Base-by-base conservation (phyloP, 2,797 vertebrate genomes). In the Okamejei kenojei region DNA sequence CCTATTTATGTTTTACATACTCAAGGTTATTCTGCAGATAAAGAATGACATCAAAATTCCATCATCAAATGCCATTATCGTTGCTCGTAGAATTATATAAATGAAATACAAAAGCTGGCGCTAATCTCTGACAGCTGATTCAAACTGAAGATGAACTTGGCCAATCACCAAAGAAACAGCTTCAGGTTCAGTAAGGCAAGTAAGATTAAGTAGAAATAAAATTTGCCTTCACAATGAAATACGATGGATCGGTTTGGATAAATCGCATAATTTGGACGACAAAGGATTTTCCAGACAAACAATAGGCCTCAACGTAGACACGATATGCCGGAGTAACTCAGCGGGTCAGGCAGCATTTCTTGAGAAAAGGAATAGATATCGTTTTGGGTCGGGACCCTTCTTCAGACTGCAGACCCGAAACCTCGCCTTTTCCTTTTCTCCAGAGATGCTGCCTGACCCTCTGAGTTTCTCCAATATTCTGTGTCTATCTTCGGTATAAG, bases 21-120 rank as follows among this genome's bases (percentile, higher is more conserved):
- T 68, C 61, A 88, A 88, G 84, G 84, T 88, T 88, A 88, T 88
- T 35, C 63, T 68, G 58, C 63, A 68, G n/a, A 63, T 65, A 63
- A 86, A 61, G n/a, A 35, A 7, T 88, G 63, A 32, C 32, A 35
- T 65, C 61, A 88, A 88, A 45, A 88, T 88, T 65, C 32, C 8
- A 68, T 19, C 9, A 63, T 68, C 84, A 88, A 68, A 88, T 32
- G 61, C n/a, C 9, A 32, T 7, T 68, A 35, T 10, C 84, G 19
- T 88, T 88, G 61, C 84, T 68, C 61, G 35, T 63, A 88, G 84
- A 23, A 80, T 80, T 29, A 84, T 61, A 84, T 13, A 32, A 78
- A 78, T 35, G 35, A 78, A 78, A 10, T 78, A 32, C 11, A 11
- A 78, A 45, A 78, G 3, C 17, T 78, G 35, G 32, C 77, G 35